These are phyloP conservation scores for Panagrolaimus sp. DNA, from an alignment of 1,140 invertebrate species.

Conservation along the genomic window DNA sequence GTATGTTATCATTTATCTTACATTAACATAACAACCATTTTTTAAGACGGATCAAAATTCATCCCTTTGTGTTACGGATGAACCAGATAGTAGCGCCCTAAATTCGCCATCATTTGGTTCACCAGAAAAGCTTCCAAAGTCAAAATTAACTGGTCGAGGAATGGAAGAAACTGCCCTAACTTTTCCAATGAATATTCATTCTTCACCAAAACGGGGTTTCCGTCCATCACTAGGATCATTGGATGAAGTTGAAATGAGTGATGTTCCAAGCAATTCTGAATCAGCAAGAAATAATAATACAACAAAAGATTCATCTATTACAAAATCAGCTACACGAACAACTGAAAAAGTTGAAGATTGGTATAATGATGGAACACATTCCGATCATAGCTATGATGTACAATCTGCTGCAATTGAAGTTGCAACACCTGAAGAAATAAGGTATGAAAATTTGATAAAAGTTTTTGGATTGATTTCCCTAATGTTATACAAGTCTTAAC, in stretches of 20 bases:
- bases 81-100: conserved; percentile 31
- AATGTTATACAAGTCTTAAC: too few species aligned
- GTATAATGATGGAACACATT: conserved; percentile 7
- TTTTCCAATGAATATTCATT: not conserved
- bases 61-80: conserved; percentile 45
- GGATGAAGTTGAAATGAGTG: conserved; percentile 9
- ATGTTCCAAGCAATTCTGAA: not conserved
- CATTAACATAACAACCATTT: not conserved
- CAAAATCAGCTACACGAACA: not conserved
- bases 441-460: not conserved
- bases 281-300: not conserved
- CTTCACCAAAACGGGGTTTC: not conserved
- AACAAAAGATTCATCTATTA: too few species aligned
- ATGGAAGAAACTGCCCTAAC: not conserved
- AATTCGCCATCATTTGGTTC: conserved; percentile 21
- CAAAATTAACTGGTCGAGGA: not conserved
- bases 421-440: not conserved
- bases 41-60: conserved; percentile 32
- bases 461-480: too few species aligned
- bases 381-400: conserved; percentile 5
- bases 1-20: not conserved
- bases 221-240: not conserved
- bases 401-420: not conserved
- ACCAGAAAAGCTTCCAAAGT: not conserved
- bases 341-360: not conserved